Conservation (phyloP, 2,113 vertebrate genomes). For the Hemicordylus capensis region DNA sequence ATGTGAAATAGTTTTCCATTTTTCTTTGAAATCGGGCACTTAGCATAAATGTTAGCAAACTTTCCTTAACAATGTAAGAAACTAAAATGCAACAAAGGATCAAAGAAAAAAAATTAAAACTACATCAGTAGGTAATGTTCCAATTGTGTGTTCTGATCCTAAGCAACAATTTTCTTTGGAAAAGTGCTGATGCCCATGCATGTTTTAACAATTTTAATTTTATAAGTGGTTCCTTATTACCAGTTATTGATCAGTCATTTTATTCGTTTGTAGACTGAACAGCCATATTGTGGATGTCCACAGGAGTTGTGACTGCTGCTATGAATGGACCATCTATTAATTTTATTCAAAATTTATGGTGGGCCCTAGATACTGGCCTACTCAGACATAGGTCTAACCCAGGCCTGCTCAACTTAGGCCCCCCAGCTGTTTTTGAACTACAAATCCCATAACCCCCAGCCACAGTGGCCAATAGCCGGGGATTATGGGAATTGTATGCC, state of each 20-base stretch:
- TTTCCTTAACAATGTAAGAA: neutral
- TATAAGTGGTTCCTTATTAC: neutral
- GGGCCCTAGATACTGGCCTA: too few relatives aligned
- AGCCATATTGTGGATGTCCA: neutral
- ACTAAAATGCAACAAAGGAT: neutral
- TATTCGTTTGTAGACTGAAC: neutral
- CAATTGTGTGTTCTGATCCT: neutral
- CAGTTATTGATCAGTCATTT: neutral
- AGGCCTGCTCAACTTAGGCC: too few relatives aligned
- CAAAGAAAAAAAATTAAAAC: neutral
- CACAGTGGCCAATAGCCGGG: too few relatives aligned
- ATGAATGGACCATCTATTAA: neutral
- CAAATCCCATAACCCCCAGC: too few relatives aligned
- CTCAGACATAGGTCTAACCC: too few relatives aligned
- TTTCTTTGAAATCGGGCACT: neutral
- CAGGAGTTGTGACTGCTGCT: neutral
- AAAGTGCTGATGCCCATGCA: neutral
- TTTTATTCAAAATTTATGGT: neutral
- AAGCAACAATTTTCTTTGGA: neutral
- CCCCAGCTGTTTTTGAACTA: too few relatives aligned
- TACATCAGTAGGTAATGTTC: neutral
- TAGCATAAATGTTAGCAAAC: neutral
- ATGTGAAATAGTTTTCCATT: too few relatives aligned
- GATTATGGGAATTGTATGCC: too few relatives aligned
- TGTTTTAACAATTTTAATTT: neutral